phyloP scores from a whole-genome alignment of 1,140 invertebrate species.

The Drosophila sulfurigaster region DNA sequence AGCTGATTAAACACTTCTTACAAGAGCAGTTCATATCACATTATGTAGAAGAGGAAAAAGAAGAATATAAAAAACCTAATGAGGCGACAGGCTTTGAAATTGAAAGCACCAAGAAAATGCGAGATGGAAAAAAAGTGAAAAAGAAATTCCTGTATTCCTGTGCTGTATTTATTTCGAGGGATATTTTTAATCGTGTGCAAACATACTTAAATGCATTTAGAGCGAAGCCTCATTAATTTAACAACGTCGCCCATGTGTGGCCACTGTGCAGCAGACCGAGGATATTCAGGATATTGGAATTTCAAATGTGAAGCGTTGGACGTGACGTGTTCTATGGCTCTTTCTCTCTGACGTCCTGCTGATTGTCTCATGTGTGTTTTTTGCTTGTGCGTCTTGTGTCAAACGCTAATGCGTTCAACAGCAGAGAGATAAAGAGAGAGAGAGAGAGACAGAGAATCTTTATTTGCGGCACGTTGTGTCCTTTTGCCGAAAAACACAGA shows the following conservation, averaged over 20 bases:
- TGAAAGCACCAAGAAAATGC: conserved; percentile 6
- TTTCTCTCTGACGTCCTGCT: conserved; percentile 22
- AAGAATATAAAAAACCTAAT: not conserved
- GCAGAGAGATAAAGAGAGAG: not conserved
- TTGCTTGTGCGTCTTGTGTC: conserved; percentile 28
- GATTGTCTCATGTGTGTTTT: conserved; percentile 31
- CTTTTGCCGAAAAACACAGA: conserved; percentile 24
- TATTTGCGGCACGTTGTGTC: conserved; percentile 63
- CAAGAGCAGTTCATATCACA: not conserved
- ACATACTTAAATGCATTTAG: conserved; percentile 43
- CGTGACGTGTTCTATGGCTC: conserved; percentile 42
- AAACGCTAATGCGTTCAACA: conserved; percentile 52
- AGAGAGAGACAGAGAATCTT: conserved; percentile 33
- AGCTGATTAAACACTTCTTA: not conserved
- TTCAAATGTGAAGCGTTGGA: conserved; percentile 52
- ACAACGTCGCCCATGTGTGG: conserved; percentile 30
- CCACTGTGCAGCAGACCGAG: conserved; percentile 42
- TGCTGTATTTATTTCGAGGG: not conserved
- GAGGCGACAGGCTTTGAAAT: not conserved
- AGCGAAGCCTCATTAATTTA: conserved; percentile 39
- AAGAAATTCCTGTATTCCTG: not conserved
- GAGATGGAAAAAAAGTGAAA: not conserved
- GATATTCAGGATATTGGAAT: conserved; percentile 56
- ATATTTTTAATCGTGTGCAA: conserved; percentile 41
- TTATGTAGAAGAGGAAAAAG: not conserved